Evolutionary conservation across 2,888 invertebrate genomes (phyloP), one percentile per base, ranked within the genome.

Genomic region (Coelogynopora nodosa): DNA sequence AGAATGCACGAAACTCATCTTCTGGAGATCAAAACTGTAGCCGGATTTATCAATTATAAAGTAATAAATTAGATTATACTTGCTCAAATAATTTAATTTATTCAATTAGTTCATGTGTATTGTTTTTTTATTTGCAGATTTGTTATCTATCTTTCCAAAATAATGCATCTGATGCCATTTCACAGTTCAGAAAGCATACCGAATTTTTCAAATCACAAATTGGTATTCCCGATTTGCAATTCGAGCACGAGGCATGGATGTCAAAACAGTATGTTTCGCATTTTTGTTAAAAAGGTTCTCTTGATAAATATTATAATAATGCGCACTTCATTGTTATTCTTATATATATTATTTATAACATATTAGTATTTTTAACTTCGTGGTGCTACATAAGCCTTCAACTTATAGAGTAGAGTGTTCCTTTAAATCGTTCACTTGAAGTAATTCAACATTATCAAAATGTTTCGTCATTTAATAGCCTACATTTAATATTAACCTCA

Each of bases 231-330:
- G 96, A 96, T 90, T 93, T 97, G 87, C 93, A 94, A 23, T 98
- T 98, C 93, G 98, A 99, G 91, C 97, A 98, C 92, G 94, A 95
- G 92, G 96, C 96, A 0, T 98, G 97, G 97, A 94, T 98, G 91
- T 95, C 96, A 26, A 95, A 95, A 93, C 97, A 98, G 94, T 97
- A 93, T 93, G 94, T 85, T 85, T 29, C 5, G 1, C 10, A 26
- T n/a, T 74, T 27, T 28, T 13, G 5, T 49, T 49, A 13, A 5
- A 49, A 49, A 13, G 10, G 49, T 49, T 13, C 18, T 49, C 49
- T 49, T 13, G 49, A 13, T 18, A 49, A n/a, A n/a, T n/a, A n/a
- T n/a, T n/a, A n/a, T n/a, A n/a, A n/a, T n/a, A n/a, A 67, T 67
- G 67, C n/a, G n/a, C 10, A 67, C 67, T 67, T 67, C 10, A 10